Evolutionary conservation across 2,797 vertebrate genomes (phyloP), one percentile per base, ranked within the genome.

Genomic region (Alectoris magna): DNA sequence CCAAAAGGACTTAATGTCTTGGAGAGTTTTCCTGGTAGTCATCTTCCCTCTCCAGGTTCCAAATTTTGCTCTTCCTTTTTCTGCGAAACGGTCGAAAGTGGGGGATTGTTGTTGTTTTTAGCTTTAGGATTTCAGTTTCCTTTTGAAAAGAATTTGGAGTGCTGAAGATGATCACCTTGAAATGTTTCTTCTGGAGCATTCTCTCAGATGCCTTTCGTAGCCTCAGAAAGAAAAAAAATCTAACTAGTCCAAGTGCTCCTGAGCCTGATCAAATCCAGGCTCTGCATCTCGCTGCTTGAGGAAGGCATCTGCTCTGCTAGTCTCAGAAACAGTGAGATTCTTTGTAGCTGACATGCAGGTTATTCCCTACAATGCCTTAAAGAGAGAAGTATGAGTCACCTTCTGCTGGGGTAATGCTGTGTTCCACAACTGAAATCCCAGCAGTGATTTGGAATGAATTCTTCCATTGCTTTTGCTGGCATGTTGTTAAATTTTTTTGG

Each of bases 301-400:
- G 71, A 70, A 76, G 64, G 53, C 75, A 64, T 91, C 63, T 77
- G 72, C 64, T 83, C 41, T 53, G 44, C 41, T 87, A 58, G 56
- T 71, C 44, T 74, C 38, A 44, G 31, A 36, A 83, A 66, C 78
- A 69, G 78, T 55, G 76, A 55, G 84, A 89, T 55, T 91, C 82
- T 80, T 77, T 51, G 62, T 91, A 73, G 84, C 81, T 90, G 87
- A 88, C 84, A 62, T 29, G 41, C 69, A 77, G 77, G 83, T 88
- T 87, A 77, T 89, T 94, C 78, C 91, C 79, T 85, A 43, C 82
- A 85, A 80, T 85, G 82, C 89, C 75, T 94, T 84, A 41, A 92
- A 92, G 69, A 87, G 41, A 87, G 78, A 60, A 68, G 23, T 46
- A 39, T 80, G 88, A 93, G 72, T 96, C 84, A 85, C 14, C 6